Evolutionary conservation across 2,888 invertebrate genomes (phyloP), one percentile per base, ranked within the genome.

Genomic region (Scaptomyza parva): DNA sequence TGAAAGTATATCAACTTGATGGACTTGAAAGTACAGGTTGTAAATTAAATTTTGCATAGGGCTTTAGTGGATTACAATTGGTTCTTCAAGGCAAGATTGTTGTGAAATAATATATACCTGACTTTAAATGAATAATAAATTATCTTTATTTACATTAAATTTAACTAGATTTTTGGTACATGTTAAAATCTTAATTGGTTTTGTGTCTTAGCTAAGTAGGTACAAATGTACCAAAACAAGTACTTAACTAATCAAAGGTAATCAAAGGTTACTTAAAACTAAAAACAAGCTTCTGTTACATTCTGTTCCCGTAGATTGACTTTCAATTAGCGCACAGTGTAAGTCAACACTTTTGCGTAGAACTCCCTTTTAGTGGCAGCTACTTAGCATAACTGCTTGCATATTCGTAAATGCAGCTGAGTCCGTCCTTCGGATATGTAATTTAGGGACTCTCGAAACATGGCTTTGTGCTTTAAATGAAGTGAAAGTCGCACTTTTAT

Each of bases 401-500:
- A 48, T 39, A 40, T n/a, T 18, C n/a, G 28, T 17, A 33, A 57
- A 30, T 48, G 68, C 68, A 69, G 71, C 68, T 69, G 55, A 43
- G 52, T 8, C 43, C 41, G n/a, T n/a, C 22, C 5, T 24, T 35
- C 17, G 41, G 40, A 37, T 35, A 20, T 47, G 57, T 52, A 70
- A 53, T 73, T 69, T 71, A 57, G 54, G 43, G 59, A 41, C 40
- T 30, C 48, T 22, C 57, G 37, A 67, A 67, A 73, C 73, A 65
- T 58, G 60, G 60, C n/a, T 75, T 84, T 71, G 43, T 22, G 65
- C 68, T 72, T 78, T 66, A 81, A 71, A 71, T 69, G 69, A 80
- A 86, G 81, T 78, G 87, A 80, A 86, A 70, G 84, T 80, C 75
- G 87, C 75, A 80, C 60, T 78, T 78, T 86, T 82, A 86, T 81